Base-by-base conservation (phyloP, 2,888 invertebrate species). In the Drosophila emarginata region DNA sequence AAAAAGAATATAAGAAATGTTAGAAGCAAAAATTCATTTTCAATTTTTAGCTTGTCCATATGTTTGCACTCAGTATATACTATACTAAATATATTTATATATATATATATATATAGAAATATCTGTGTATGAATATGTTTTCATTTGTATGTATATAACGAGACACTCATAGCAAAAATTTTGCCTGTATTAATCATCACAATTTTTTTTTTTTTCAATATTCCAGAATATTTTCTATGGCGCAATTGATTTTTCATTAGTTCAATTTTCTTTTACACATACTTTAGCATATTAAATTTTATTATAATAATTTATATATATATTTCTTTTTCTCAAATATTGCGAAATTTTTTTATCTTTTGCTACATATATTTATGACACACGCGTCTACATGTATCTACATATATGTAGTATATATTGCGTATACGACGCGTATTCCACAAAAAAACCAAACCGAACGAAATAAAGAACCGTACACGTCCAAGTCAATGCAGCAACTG, bases 401-500 rank as follows among this genome's bases (percentile, higher is more conserved):
- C n/a, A 61, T 60, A 79, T 86, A 63, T 61, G 57, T 51, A 60
- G 63, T 11, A 39, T 15, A 61, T 61, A 79, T 83, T 87, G 80
- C 86, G 88, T 80, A 87, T 85, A 87, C 84, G 86, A 50, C 72
- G 74, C 84, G 88, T 81, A 74, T 78, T 69, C 86, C 78, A 67
- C 53, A 32, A 7, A 32, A 28, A 15, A 11, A 11, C n/a, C 18
- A 11, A 32, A 64, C 66, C 56, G 50, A 68, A 57, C 57, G 26
- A 39, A 63, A 50, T 26, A 26, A 56, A 61, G 67, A 71, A 39
- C 67, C 72, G 72, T 74, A 86, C 90, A 82, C 90, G 78, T 78
- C 77, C 81, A 86, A 87, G 82, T 85, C 86, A 80, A 75, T 79
- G 80, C 72, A 83, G 79, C 89, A 87, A 90, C 90, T 90, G 75